A percentile compares a stretch with the other conserved stretches of the same genome.
Conservation (phyloP, 2,113 vertebrate genomes). For the Vulpes vulpes region DNA sequence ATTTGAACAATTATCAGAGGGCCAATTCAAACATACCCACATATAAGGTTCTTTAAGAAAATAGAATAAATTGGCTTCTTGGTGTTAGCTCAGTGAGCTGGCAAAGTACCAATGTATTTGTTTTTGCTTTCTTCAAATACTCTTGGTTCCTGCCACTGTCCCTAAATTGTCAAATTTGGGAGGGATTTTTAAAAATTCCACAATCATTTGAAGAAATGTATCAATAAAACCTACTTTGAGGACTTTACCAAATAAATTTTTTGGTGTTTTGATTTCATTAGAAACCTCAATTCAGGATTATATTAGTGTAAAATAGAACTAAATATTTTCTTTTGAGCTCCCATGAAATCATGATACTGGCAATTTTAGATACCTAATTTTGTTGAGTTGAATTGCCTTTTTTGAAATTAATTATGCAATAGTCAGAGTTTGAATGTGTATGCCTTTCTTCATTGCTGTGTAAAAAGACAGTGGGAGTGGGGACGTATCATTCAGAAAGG, state of each 20-base stretch:
- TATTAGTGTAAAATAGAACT: neutral
- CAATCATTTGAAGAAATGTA: slow-evolving; percentile 79
- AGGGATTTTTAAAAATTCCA: slow-evolving; percentile 72
- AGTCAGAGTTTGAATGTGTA: neutral
- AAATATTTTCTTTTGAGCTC: slow-evolving; percentile 33
- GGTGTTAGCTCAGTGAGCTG: slow-evolving; percentile 66
- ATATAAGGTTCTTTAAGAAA: slow-evolving; percentile 28
- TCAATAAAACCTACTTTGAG: slow-evolving; percentile 85
- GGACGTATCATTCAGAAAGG: neutral
- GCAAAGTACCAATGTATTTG: neutral
- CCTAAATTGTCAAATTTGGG: slow-evolving; percentile 65
- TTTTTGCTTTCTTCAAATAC: slow-evolving; percentile 68
- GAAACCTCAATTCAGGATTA: slow-evolving; percentile 42
- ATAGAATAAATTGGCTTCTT: slow-evolving; percentile 59
- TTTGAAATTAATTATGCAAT: neutral
- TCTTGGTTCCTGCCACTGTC: neutral
- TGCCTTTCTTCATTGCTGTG: neutral
- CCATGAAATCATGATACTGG: neutral
- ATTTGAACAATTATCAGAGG: slow-evolving; percentile 67
- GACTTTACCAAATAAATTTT: slow-evolving; percentile 75
- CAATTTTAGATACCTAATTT: slow-evolving; percentile 4
- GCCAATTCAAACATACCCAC: slow-evolving; percentile 72
- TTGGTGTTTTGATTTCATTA: slow-evolving; percentile 68
- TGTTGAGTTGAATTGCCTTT: slow-evolving; percentile 2
- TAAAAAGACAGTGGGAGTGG: neutral